These are phyloP conservation scores for Sphaerophoria rueppellii DNA, from an alignment of 2,888 invertebrate genomes.

Conservation along the genomic window DNA sequence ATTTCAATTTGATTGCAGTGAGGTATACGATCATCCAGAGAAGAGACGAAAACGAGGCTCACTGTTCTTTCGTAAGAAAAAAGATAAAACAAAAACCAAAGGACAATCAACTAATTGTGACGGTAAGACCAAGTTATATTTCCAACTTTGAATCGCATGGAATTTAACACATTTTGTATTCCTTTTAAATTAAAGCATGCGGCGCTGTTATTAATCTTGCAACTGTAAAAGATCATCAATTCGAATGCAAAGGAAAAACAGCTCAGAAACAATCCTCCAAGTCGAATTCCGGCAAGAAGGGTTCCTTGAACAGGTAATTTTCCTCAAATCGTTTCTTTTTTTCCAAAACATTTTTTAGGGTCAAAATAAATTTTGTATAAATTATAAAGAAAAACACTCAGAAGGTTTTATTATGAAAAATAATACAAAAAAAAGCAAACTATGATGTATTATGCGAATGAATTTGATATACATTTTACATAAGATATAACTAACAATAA, in stretches of 20 bases:
- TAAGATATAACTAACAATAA: neutral
- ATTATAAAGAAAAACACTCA: conserved; percentile 41
- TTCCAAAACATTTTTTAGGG: conserved; percentile 8
- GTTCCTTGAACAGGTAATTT: conserved; percentile 75
- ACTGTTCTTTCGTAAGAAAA: conserved; percentile 95
- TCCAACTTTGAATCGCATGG: neutral
- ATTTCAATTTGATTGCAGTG: conserved; percentile 74
- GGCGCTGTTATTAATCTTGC: conserved; percentile 93
- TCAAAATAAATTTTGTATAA: conserved; percentile 24
- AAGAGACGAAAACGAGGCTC: conserved; percentile 94
- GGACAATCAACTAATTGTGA: conserved; percentile 80
- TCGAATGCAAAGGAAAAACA: conserved; percentile 86
- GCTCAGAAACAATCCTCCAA: conserved; percentile 75
- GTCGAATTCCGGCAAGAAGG: conserved; percentile 76
- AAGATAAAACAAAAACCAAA: conserved; percentile 84
- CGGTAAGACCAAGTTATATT: conserved; percentile 64
- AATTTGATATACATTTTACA: conserved; percentile 12
- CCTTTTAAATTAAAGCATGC: conserved; percentile 85
- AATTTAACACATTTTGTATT: too few species aligned
- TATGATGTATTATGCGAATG: conserved; percentile 66
- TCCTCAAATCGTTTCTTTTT: neutral
- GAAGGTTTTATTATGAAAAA: conserved; percentile 41
- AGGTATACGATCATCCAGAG: conserved; percentile 87
- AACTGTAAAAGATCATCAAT: conserved; percentile 93
- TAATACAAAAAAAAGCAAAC: conserved; percentile 28